Evolutionary conservation across 2,888 invertebrate genomes (phyloP).

Genomic region (Leuctra nigra): DNA sequence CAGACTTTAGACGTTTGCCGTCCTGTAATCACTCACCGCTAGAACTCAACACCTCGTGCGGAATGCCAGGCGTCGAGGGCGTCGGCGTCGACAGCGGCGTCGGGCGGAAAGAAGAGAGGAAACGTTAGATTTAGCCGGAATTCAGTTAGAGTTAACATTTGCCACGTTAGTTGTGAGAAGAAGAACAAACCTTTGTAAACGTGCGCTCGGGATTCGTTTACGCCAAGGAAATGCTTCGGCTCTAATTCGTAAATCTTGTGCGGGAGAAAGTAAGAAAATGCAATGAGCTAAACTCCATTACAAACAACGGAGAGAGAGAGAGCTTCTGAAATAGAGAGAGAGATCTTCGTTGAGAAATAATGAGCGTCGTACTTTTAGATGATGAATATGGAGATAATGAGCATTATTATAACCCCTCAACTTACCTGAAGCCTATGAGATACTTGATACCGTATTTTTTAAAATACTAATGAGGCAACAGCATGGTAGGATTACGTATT

Average conservation of each 20-base stretch:
- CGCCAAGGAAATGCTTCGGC: conserved; percentile 13
- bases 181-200: conserved; percentile 15
- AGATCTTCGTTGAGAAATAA: background rate
- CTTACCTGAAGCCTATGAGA: too few species aligned
- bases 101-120: conserved; percentile 5
- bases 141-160: conserved; percentile 12
- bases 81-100: background rate
- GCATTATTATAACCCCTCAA: too few species aligned
- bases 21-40: conserved; percentile 21
- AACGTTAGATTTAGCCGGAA: conserved; percentile 16
- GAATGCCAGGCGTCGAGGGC: conserved; percentile 1
- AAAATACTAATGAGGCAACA: too few species aligned
- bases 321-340: background rate
- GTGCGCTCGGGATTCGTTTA: conserved; percentile 15
- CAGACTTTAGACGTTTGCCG: conserved; percentile 15
- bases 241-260: conserved; percentile 18
- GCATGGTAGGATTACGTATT: too few species aligned
- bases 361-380: background rate
- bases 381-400: background rate
- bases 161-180: conserved; percentile 12
- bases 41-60: conserved; percentile 16
- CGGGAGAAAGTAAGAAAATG: background rate
- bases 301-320: background rate
- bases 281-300: conserved; percentile 5
- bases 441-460: too few species aligned